Percentiles rank a stretch among this genome's conserved stretches.
Conservation (phyloP, 2,888 invertebrate species). For the Hypselothyrea guttata region DNA sequence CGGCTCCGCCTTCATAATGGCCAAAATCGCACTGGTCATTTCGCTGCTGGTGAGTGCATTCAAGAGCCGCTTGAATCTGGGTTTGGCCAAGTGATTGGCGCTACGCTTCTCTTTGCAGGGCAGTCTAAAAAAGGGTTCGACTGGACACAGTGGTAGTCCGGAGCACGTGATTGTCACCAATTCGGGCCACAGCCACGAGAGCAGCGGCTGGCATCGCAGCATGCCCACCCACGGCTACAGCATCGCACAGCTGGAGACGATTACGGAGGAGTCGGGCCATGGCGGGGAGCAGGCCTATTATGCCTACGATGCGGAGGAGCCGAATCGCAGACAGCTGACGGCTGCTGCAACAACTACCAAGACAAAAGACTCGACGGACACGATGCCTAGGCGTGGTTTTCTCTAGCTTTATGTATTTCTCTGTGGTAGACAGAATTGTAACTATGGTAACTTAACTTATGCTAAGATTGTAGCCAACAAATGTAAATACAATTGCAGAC, state of each 20-base stretch:
- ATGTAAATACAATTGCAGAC: slow-evolving; percentile 67
- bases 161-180: slow-evolving; percentile 84
- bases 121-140: slow-evolving; percentile 85
- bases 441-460: slow-evolving; percentile 47
- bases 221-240: slow-evolving; percentile 62
- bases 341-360: slow-evolving; percentile 1
- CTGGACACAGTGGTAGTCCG: slow-evolving; percentile 81
- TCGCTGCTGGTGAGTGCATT: slow-evolving; percentile 83
- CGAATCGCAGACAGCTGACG: slow-evolving; percentile 37
- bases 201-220: slow-evolving; percentile 82
- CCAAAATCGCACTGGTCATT: slow-evolving; percentile 86
- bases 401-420: slow-evolving; percentile 60
- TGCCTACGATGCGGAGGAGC: slow-evolving; percentile 49
- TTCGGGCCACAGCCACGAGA: slow-evolving; percentile 74
- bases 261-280: slow-evolving; percentile 31
- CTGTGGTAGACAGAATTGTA: slow-evolving; percentile 50
- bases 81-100: slow-evolving; percentile 31
- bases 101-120: slow-evolving; percentile 80
- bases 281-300: slow-evolving; percentile 44
- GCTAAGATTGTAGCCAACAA: slow-evolving; percentile 43
- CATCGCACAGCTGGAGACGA: slow-evolving; percentile 30
- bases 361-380: slow-evolving; percentile 3
- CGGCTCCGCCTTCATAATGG: slow-evolving; percentile 86
- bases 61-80: background rate
- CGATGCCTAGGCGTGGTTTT: slow-evolving; percentile 42